phyloP scores from a whole-genome alignment of 2,797 vertebrate genomes.

The Sciurus vulgaris region DNA sequence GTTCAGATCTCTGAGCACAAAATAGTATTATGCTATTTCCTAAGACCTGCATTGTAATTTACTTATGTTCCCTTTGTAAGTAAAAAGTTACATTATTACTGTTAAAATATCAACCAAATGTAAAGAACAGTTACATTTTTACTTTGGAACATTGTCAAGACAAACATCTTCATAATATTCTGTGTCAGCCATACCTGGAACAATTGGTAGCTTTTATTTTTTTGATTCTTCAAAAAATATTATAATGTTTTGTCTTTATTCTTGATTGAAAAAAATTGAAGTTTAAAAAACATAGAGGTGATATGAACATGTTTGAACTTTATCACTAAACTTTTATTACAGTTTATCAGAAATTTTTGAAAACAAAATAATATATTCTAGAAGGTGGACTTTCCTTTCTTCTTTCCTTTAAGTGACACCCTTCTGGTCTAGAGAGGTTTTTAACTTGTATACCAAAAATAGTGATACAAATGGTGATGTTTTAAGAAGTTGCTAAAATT shows the following conservation, averaged over 20 bases:
- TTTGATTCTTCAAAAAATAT: neutral
- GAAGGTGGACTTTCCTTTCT: neutral
- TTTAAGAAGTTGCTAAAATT: constrained; percentile 31
- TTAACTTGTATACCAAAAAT: neutral
- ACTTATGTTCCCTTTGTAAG: neutral
- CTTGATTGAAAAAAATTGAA: neutral
- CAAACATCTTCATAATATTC: neutral
- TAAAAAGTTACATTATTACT: neutral
- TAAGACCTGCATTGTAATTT: neutral
- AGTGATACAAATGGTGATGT: neutral
- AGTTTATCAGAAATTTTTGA: neutral
- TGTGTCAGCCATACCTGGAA: neutral
- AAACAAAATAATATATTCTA: neutral
- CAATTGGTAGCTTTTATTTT: neutral
- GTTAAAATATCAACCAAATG: neutral
- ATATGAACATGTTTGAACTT: neutral
- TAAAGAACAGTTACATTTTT: constrained; percentile 11
- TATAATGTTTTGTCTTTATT: neutral
- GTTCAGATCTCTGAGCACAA: neutral
- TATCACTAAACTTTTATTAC: neutral
- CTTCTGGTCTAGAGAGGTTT: neutral
- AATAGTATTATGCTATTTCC: neutral
- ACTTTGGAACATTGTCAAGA: neutral
- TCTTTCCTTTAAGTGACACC: neutral
- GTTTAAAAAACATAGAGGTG: neutral